Percentiles rank a stretch among this genome's conserved stretches.
Conservation (phyloP, 2,888 invertebrate species). For the Cephus nigrinus region DNA sequence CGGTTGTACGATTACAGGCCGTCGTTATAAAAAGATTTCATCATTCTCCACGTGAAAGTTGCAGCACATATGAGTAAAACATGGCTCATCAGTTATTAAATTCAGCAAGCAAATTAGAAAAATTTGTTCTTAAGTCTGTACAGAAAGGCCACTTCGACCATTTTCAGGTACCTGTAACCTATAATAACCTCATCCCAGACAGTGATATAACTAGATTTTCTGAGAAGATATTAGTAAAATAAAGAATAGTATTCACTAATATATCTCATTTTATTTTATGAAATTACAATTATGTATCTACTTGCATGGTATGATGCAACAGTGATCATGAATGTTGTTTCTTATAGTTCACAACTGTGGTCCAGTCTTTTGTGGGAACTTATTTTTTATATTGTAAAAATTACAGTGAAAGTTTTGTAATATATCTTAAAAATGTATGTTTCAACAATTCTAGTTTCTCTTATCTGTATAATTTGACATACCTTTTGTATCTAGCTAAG, state of each 20-base stretch:
- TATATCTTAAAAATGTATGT: neutral
- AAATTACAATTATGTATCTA: neutral
- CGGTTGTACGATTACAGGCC: constrained; percentile 27
- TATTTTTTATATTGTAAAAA: constrained; percentile 17
- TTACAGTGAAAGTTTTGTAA: neutral
- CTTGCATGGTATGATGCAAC: neutral
- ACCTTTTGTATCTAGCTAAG: constrained; percentile 51
- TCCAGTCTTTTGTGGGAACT: constrained; percentile 10
- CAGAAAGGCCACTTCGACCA: constrained; percentile 62
- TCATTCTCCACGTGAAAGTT: constrained; percentile 33
- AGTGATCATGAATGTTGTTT: neutral
- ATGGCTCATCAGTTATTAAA: constrained; percentile 76
- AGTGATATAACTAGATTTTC: constrained; percentile 33
- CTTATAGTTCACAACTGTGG: neutral
- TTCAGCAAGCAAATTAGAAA: constrained; percentile 71
- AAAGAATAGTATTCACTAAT: neutral
- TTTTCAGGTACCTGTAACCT: constrained; percentile 62
- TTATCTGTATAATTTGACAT: neutral
- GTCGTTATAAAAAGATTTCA: constrained; percentile 24
- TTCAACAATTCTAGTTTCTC: neutral
- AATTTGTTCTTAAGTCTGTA: constrained; percentile 63
- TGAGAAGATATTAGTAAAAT: neutral
- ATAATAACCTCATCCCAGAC: constrained; percentile 22
- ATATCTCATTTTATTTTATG: neutral
- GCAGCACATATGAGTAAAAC: constrained; percentile 33